A percentile compares a stretch with the other conserved stretches of the same genome.
Evolutionary conservation across 2,797 vertebrate genomes (phyloP).

Genomic region (Falco rusticolus): DNA sequence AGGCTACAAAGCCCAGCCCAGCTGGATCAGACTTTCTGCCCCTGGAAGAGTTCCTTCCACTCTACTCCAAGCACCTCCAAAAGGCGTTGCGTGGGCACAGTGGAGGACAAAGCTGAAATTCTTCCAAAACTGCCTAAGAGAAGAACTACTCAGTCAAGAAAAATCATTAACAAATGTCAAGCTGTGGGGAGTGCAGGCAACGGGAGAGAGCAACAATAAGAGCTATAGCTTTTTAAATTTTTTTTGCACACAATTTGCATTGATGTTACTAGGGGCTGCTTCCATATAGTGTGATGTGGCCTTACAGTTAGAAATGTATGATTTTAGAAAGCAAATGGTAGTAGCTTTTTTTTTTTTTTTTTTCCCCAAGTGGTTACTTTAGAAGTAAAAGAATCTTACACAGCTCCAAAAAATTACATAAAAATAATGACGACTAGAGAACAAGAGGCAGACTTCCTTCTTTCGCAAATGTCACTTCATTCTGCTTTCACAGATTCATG

Average conservation of each 20-base stretch:
- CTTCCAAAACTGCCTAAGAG: conserved; percentile 27
- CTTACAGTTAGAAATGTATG: not conserved
- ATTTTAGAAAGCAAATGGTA: not conserved
- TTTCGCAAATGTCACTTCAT: not conserved
- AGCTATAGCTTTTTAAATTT: not conserved
- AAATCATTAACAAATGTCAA: conserved; percentile 46
- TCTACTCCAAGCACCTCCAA: not conserved
- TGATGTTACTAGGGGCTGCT: not conserved
- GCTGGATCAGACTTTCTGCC: not conserved
- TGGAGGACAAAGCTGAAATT: conserved; percentile 43
- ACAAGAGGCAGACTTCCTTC: not conserved
- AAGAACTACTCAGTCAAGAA: not conserved
- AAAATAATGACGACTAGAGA: not conserved
- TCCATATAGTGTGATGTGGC: not conserved
- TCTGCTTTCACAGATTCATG: not conserved
- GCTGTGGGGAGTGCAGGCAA: not conserved
- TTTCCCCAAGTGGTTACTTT: not conserved
- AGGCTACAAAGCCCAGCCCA: not conserved
- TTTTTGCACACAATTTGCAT: not conserved
- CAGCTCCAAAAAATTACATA: rapidly evolving
- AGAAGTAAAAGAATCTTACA: not conserved
- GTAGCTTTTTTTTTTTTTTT: not conserved
- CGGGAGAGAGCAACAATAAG: not conserved
- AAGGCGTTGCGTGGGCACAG: not conserved
- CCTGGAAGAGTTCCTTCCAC: not conserved